phyloP scores from a whole-genome alignment of 2,888 invertebrate species.

The Agrochola lota region DNA sequence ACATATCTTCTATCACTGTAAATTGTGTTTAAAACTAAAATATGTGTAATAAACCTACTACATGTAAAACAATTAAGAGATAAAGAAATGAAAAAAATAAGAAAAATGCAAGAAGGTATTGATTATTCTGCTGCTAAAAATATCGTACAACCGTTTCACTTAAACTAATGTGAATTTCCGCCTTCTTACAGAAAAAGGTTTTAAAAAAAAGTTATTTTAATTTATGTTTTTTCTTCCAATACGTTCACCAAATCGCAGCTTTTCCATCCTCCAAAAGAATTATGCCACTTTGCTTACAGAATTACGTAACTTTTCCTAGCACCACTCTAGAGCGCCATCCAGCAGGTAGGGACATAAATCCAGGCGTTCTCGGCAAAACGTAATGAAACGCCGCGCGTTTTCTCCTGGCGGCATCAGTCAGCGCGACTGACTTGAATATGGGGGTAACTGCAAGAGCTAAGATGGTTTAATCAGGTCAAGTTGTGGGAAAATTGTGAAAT shows the following conservation, averaged over 20 bases:
- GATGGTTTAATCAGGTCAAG: constrained; percentile 18
- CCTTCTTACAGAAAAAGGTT: no score
- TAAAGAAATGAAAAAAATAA: no score
- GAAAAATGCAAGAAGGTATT: neutral
- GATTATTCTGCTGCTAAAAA: neutral
- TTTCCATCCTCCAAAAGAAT: no score
- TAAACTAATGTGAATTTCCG: no score
- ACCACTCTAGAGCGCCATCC: constrained; percentile 9
- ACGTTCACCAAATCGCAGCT: no score
- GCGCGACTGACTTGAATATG: constrained; percentile 52
- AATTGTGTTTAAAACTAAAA: neutral
- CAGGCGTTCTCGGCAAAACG: constrained; percentile 82
- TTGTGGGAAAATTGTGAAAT: neutral
- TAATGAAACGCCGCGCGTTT: constrained; percentile 89
- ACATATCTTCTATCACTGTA: neutral
- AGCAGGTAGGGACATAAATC: constrained; percentile 81
- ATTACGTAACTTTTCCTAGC: constrained; percentile 32
- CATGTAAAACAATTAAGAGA: no score
- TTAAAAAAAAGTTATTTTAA: no score
- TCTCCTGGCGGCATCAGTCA: constrained; percentile 87
- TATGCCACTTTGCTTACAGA: neutral
- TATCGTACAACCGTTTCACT: no score
- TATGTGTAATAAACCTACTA: neutral
- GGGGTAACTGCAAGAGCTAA: constrained; percentile 65
- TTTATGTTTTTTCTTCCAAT: no score